Percentiles rank a stretch among this genome's conserved stretches.
phyloP scores from a whole-genome alignment of 2,888 invertebrate species.

The Mellilla xanthometata region DNA sequence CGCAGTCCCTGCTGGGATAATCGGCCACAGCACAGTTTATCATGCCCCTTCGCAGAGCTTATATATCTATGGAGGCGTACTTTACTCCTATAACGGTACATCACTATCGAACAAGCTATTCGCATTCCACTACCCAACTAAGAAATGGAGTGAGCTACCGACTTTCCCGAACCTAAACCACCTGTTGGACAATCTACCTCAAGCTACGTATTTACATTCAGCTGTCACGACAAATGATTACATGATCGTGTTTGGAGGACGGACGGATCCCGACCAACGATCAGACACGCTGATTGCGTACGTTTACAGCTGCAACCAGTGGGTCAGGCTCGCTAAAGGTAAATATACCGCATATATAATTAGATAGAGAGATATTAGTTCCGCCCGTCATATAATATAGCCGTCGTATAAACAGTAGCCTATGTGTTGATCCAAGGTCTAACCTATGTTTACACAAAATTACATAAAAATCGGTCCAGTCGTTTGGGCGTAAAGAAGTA shows the following conservation, averaged over 20 bases:
- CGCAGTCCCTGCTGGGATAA: conserved; percentile 90
- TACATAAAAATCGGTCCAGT: too few relatives aligned
- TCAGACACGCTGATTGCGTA: conserved; percentile 92
- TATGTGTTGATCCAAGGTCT: too few relatives aligned
- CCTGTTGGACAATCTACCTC: conserved; percentile 83
- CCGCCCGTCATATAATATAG: too few relatives aligned
- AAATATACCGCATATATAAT: conserved; percentile 23
- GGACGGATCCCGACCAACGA: conserved; percentile 86
- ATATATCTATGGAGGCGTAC: conserved; percentile 95
- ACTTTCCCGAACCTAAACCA: conserved; percentile 85
- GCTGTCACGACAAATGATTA: conserved; percentile 94
- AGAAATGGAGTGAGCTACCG: conserved; percentile 91
- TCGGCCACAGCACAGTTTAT: conserved; percentile 95
- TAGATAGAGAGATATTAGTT: too few relatives aligned
- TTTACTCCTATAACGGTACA: conserved; percentile 88
- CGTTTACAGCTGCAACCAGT: conserved; percentile 94
- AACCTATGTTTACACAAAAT: too few relatives aligned
- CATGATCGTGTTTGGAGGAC: conserved; percentile 95
- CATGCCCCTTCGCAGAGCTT: conserved; percentile 91
- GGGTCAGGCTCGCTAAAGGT: conserved; percentile 88
- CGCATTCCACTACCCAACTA: conserved; percentile 88
- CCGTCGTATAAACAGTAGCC: too few relatives aligned
- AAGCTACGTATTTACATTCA: conserved; percentile 92
- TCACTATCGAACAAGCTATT: conserved; percentile 89
- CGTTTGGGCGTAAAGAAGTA: too few relatives aligned